These are phyloP conservation scores for Syrrhaptes paradoxus DNA, from an alignment of 2,113 vertebrate species.

Conservation along the genomic window DNA sequence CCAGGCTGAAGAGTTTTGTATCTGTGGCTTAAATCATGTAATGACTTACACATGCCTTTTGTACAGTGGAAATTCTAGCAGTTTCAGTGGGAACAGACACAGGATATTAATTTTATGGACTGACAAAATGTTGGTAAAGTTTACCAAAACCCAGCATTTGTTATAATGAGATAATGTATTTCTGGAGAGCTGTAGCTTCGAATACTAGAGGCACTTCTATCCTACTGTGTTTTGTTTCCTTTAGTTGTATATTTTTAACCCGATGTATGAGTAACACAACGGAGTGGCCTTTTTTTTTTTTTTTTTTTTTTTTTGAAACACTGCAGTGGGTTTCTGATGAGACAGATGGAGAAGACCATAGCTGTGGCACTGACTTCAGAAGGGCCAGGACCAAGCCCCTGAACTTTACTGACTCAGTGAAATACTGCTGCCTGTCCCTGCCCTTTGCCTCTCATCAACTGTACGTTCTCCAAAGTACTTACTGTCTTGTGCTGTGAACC, in stretches of 20 bases:
- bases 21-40: conserved; percentile 38
- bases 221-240: not conserved
- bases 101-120: not conserved
- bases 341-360: not conserved
- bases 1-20: not conserved
- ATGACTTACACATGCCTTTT: conserved; percentile 46
- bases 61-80: conserved; percentile 7
- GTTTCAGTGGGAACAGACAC: not conserved
- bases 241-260: not conserved
- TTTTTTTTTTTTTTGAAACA: not conserved
- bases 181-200: not conserved
- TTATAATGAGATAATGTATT: not conserved
- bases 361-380: not conserved
- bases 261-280: not conserved
- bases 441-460: not conserved
- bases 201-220: not conserved
- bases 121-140: not conserved
- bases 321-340: not conserved
- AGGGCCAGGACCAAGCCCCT: not conserved
- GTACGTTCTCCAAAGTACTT: not conserved
- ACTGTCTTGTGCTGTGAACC: not conserved
- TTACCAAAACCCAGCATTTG: not conserved
- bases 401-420: not conserved
- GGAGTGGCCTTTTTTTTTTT: not conserved
- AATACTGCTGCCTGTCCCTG: not conserved